Base-by-base conservation (phyloP, 2,888 invertebrate species). In the Suillia variegata region DNA sequence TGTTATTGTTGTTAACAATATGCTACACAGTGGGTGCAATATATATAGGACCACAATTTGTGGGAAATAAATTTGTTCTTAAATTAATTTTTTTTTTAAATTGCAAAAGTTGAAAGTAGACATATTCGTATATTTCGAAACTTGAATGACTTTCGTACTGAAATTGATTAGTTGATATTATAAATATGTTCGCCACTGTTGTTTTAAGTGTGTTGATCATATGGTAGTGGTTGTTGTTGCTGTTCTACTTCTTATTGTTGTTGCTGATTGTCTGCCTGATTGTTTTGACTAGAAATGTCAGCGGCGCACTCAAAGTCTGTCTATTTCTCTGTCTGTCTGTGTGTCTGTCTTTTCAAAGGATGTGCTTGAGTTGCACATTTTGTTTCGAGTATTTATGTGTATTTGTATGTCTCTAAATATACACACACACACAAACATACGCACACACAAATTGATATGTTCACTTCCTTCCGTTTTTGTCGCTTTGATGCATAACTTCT, bases 221-320 rank as follows among this genome's bases (percentile, higher is more conserved):
- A n/a, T 38, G 38, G 38, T 38, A 13, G 38, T n/a, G 4, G 45
- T 45, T 45, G 18, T 20, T 45, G 18, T 20, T 45, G 45, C 18
- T 17, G 45, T 45, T 45, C n/a, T n/a, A n/a, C n/a, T n/a, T n/a
- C 3, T 45, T 45, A 20, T 45, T 45, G 17, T 45, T 54, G 42
- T 42, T 57, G 54, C 45, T 50, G 49, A 54, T 61, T 50, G 22
- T 61, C 62, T 60, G 58, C 59, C 64, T 67, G 67, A 68, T 67
- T 69, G 68, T 68, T 69, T 62, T 65, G 63, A 68, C 67, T 65
- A 47, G 59, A 65, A 67, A 63, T 69, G 68, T 69, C 69, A 66
- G 56, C 63, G 54, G 45, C 38, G 31, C 48, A 21, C 45, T 21
- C 55, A 49, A 18, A 51, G 20, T 50, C 47, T 49, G 15, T 49